Evolutionary conservation across 92 coral and sea anemone genomes (phyloP), one percentile per base, ranked within the genome.

Genomic region (Scolanthus callimorphus): DNA sequence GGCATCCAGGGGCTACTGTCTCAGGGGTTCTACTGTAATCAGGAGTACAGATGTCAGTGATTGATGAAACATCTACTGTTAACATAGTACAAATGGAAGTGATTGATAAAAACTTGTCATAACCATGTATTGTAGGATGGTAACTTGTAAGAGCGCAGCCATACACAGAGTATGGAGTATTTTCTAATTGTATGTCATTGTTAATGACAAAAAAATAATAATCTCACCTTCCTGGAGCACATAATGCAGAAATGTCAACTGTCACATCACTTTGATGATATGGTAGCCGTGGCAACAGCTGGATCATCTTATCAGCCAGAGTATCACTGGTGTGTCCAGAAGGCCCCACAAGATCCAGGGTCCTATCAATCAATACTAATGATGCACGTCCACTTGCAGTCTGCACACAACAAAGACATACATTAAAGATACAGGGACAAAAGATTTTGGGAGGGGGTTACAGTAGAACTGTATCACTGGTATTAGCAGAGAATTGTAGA

Each of bases 331-430:
- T 63, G 57, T 84, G 89, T 2, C 84, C 78, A 11, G 80, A 72
- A 4, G 96, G 85, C 4, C 95, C 90, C 9, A 84, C 96, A 53
- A 92, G 52, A 70, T 92, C 98, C 27, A 92, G 82, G 60, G 98
- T 84, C 63, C 98, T 78, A 78, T 92, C 98, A 61, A 88, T 74
- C 78, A 92, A 71, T 24, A 92, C 85, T 31, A 92, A 67, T 4
- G 98, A 77, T 31, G 94, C 95, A 3, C 87, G 84, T 6, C 80
- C 73, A 20, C 63, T 81, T 20, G 83, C 74, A 53, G 79, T 79
- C 98, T 92, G 62, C 20, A 70, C n/a, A n/a, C n/a, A n/a, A n/a
- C n/a, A n/a, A n/a, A n/a, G n/a, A n/a, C n/a, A n/a, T n/a, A n/a
- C n/a, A n/a, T n/a, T n/a, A n/a, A n/a, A n/a, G n/a, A n/a, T n/a